Base-by-base conservation (phyloP, 2,888 invertebrate species). In the Pharmacophagus antenor region DNA sequence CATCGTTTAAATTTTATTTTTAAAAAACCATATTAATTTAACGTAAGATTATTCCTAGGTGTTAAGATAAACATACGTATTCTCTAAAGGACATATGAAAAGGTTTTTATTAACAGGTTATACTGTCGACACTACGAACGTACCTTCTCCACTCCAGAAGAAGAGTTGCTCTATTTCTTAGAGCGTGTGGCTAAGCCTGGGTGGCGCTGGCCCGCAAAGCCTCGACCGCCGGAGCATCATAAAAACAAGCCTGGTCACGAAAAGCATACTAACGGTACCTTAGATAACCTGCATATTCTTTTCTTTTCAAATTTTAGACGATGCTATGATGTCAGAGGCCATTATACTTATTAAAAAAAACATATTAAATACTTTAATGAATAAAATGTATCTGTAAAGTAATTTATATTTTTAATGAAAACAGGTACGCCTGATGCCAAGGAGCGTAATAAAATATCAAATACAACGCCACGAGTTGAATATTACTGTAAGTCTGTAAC, bases 181-280 rank as follows among this genome's bases (percentile, higher is more conserved):
- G 93, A 94, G 70, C 93, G 94, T 76, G 95, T 96, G 74, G 94
- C 94, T 62, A 93, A 93, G 74, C 95, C 95, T n/a, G 94, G 95
- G 58, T 97, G 96, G 96, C 94, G 94, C 70, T 97, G 96, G 97
- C 94, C 94, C 63, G 92, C 92, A 65, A 94, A 93, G 80, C 93
- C 93, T 63, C 92, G 92, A 48, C 92, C 93, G 21, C 92, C 93
- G 53, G 94, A 95, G 71, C 94, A 95, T 58, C 95, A 95, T 75
- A 93, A 88, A 67, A 88, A 88, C 62, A 90, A 90, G 58, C 76
- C 74, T 46, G 84, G 79, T 15, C 89, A 89, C 59, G 89, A 89
- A 50, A 76, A 80, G 52, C 88, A 88, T 50, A 83, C 80, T 57
- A 85, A 86, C 63, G 88, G 86, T 58, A 37, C 17, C 17, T n/a